Evolutionary conservation across 2,113 vertebrate species (phyloP).

Genomic region (Embiotoca jacksoni): DNA sequence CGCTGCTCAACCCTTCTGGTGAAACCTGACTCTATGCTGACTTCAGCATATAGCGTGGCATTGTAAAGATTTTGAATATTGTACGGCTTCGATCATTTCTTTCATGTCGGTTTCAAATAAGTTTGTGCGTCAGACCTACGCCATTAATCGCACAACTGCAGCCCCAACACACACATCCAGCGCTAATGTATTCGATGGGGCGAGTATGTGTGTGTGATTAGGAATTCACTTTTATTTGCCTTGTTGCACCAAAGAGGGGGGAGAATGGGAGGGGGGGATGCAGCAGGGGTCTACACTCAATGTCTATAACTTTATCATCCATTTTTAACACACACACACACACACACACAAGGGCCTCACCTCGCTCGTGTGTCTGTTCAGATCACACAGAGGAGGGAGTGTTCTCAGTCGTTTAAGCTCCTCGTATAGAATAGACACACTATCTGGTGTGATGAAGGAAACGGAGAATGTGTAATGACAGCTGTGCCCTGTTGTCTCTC

Average conservation of each 20-base stretch:
- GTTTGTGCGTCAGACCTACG: constrained; percentile 37
- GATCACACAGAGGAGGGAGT: constrained; percentile 30
- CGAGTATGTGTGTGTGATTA: constrained; percentile 50
- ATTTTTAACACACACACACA: constrained; percentile 43
- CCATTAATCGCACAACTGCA: constrained; percentile 30
- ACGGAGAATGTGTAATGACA: constrained; percentile 33
- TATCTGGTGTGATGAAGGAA: constrained; percentile 18
- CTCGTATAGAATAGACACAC: constrained; percentile 28
- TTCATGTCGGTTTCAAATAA: constrained; percentile 45
- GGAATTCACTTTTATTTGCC: constrained; percentile 75
- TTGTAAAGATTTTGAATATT: constrained; percentile 47
- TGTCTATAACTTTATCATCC: constrained; percentile 50
- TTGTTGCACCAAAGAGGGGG: constrained; percentile 17
- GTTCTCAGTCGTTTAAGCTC: neutral
- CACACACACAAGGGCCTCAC: constrained; percentile 18
- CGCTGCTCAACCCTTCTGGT: no score
- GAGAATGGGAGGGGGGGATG: neutral
- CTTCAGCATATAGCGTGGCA: neutral
- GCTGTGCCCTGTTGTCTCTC: constrained; percentile 19
- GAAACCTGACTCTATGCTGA: neutral
- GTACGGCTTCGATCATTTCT: constrained; percentile 31
- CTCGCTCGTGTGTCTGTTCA: constrained; percentile 21
- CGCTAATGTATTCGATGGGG: neutral
- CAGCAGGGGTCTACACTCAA: constrained; percentile 19
- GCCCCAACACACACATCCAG: constrained; percentile 22